phyloP scores from a whole-genome alignment of 64 coral and sea anemone genomes.

The Cladopsammia gracilis region DNA sequence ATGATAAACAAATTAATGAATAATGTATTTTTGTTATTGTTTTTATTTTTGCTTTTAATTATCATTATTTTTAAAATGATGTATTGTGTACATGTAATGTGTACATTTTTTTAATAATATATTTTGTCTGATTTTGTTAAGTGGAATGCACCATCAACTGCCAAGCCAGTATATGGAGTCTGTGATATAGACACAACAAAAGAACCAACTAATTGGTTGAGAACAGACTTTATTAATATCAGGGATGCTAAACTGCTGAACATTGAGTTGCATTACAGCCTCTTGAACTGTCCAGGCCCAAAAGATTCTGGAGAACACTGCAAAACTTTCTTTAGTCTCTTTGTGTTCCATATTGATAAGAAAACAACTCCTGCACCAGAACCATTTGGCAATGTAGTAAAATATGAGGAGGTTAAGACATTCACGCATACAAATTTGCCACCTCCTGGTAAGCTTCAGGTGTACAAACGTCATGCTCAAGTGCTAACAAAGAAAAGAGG shows the following conservation, averaged over 20 bases:
- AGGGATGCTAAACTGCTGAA: slow-evolving; percentile 29
- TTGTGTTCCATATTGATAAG: not conserved
- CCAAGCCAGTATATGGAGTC: not conserved
- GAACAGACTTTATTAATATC: slow-evolving; percentile 46
- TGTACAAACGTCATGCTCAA: not conserved
- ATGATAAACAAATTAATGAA: no score
- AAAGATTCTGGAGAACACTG: no score
- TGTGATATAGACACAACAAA: not conserved
- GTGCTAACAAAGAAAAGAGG: slow-evolving; percentile 3
- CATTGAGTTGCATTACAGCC: slow-evolving; percentile 17
- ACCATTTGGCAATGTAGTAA: not conserved
- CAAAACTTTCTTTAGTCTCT: not conserved
- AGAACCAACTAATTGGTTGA: slow-evolving; percentile 42
- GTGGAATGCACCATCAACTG: not conserved
- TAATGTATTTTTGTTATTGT: no score
- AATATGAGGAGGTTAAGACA: no score
- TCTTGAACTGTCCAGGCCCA: slow-evolving; percentile 10
- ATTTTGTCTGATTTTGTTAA: not conserved
- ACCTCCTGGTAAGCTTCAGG: not conserved
- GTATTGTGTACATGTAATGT: no score
- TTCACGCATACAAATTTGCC: not conserved
- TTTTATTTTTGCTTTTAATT: no score
- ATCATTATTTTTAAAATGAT: no score
- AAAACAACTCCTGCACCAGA: not conserved
- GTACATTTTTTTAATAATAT: not conserved